Base-by-base conservation (phyloP, 2,797 vertebrate genomes). In the Buphagus erythrorhynchus region DNA sequence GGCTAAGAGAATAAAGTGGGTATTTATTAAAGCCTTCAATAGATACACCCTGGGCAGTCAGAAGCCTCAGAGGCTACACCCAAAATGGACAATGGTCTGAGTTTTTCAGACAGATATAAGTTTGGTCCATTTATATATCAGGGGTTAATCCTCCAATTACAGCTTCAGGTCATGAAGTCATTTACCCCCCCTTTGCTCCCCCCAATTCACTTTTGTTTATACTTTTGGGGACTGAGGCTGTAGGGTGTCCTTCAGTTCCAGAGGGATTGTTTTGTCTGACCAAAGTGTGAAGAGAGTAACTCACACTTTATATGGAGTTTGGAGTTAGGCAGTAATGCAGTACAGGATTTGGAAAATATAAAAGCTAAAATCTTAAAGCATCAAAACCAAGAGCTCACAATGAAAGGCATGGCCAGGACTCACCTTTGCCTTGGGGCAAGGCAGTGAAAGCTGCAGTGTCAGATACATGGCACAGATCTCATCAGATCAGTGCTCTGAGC, bases 331-430 rank as follows among this genome's bases (percentile, higher is more conserved):
- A 73, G 15, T 24, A 14, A 24, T 24, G 11, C 15, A 13, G 19
- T 17, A 3, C 25, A 73, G n/a, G n/a, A 46, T 29, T 29, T 58
- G n/a, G 29, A 46, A 33, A 29, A 24, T 11, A 46, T 4, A 36
- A 24, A 36, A 3, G 24, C 18, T 62, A 1, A 33, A 51, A 33
- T 62, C 18, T 6, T 4, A 11, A 42, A 2, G 5, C 19, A 40
- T 42, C 31, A 17, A 22, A 62, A 28, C 18, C 2, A 1, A 25
- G 26, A 43, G 43, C 29, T 84, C 1, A 5, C 0, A 11, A 4
- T 26, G 29, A 29, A 57, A 48, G 26, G 16, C 14, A 8, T 8
- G 7, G 57, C 33, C 0, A 0, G 15, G 48, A n/a, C 3, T 29
- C 3, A 2, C 42, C 33, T 88, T 38, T 43, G 45, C 40, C 59